Percentiles rank a stretch among this genome's conserved stretches.
Evolutionary conservation across 1,140 invertebrate genomes (phyloP).

Genomic region (Drosophila mojavensis): DNA sequence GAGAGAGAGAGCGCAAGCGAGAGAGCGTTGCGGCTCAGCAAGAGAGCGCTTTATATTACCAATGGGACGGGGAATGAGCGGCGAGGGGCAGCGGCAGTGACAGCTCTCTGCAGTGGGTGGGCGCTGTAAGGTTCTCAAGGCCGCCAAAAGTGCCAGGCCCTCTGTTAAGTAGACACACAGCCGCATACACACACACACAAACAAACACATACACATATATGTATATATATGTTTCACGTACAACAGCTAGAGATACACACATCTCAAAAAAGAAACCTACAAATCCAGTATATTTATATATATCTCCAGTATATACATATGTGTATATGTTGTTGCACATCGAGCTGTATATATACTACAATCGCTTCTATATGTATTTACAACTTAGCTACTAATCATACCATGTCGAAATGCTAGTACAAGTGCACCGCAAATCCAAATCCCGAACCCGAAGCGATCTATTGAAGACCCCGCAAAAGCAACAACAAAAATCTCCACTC

Average conservation of each 20-base stretch:
- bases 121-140: slow-evolving; percentile 42
- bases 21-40: background rate
- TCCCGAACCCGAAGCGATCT: background rate
- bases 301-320: background rate
- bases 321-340: slow-evolving; percentile 8
- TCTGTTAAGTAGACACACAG: slow-evolving; percentile 1
- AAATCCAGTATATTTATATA: slow-evolving; percentile 9
- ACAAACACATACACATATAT: background rate
- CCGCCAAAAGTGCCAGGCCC: slow-evolving; percentile 43
- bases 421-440: background rate
- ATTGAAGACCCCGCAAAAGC: background rate
- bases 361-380: slow-evolving; percentile 8
- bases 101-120: slow-evolving; percentile 6
- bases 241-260: slow-evolving; percentile 44
- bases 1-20: background rate
- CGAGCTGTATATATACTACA: slow-evolving; percentile 17
- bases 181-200: slow-evolving; percentile 1
- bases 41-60: background rate
- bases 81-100: background rate
- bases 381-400: slow-evolving; percentile 12
- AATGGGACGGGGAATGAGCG: background rate
- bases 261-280: slow-evolving; percentile 4
- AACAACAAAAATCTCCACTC: background rate
- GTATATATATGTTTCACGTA: slow-evolving; percentile 13
- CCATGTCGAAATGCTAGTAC: background rate